A percentile compares a stretch with the other conserved stretches of the same genome.
Evolutionary conservation across 2,113 vertebrate genomes (phyloP).

Genomic region (Semnornis frantzii): DNA sequence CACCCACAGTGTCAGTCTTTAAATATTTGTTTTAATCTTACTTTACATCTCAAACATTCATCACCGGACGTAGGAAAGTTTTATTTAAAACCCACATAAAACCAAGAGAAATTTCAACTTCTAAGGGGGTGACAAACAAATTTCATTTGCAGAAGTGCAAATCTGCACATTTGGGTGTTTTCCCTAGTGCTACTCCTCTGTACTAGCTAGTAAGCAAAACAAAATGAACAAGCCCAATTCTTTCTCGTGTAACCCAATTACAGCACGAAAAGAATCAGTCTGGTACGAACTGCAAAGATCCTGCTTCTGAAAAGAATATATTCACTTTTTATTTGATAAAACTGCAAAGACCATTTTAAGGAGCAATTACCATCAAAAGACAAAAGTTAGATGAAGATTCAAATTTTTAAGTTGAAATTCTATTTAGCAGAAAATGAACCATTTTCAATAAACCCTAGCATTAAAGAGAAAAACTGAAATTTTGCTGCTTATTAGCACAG

Average conservation of each 20-base stretch:
- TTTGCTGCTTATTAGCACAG: not conserved
- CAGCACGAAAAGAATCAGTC: not conserved
- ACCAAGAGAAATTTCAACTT: not conserved
- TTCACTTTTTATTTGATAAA: not conserved
- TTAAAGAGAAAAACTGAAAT: not conserved
- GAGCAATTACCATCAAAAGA: not conserved
- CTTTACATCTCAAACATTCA: not conserved
- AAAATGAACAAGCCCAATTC: not conserved
- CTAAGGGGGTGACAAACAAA: not conserved
- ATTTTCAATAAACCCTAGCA: slow-evolving; percentile 12
- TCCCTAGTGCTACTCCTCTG: not conserved
- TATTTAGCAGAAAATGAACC: not conserved
- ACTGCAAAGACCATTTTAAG: not conserved
- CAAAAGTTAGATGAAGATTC: not conserved
- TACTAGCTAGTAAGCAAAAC: not conserved
- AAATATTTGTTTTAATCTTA: too few species aligned
- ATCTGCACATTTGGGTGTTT: not conserved
- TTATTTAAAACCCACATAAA: not conserved
- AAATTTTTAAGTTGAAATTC: not conserved
- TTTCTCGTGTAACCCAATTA: not conserved
- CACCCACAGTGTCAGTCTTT: not conserved
- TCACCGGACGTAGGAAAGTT: not conserved
- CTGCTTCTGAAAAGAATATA: not conserved
- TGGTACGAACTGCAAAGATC: not conserved
- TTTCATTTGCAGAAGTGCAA: not conserved